These are phyloP conservation scores for Xiphias gladius DNA, from an alignment of 2,113 vertebrate genomes.

Conservation along the genomic window DNA sequence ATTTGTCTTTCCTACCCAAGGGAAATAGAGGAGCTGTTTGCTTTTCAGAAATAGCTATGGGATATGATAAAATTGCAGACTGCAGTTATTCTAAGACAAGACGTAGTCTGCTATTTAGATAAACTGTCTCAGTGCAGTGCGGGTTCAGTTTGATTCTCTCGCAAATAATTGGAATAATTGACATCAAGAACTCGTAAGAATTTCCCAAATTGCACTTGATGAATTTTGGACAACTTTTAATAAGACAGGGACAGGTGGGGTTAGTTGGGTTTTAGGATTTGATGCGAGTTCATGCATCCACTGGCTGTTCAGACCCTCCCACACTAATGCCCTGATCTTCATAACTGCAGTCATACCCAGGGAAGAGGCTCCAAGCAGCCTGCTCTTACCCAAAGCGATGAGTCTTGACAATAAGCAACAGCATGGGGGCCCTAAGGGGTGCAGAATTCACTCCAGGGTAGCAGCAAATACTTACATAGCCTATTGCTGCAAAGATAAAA, in stretches of 20 bases:
- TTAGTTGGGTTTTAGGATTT: conserved; percentile 17
- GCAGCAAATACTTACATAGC: conserved; percentile 16
- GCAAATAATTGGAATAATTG: conserved; percentile 37
- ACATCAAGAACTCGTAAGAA: neutral
- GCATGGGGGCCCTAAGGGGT: neutral
- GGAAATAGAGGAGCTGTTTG: conserved; percentile 16
- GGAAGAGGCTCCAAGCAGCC: conserved; percentile 1
- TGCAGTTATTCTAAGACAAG: conserved; percentile 10
- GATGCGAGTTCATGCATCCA: neutral
- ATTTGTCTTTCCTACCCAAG: neutral
- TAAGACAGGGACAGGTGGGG: conserved; percentile 1
- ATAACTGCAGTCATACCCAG: neutral
- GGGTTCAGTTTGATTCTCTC: conserved; percentile 6
- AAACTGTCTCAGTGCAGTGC: conserved; percentile 3
- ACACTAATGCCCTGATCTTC: neutral
- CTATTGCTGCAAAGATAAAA: conserved; percentile 10
- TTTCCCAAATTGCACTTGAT: neutral
- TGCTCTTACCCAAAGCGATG: conserved; percentile 25
- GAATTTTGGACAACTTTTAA: conserved; percentile 22
- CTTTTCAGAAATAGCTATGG: conserved; percentile 13
- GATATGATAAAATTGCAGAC: conserved; percentile 14
- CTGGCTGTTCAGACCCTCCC: conserved; percentile 13
- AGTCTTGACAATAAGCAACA: conserved; percentile 19
- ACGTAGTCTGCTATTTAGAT: conserved; percentile 16
- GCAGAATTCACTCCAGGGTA: neutral